These are phyloP conservation scores for Orchesella flavescens DNA, from an alignment of 2,888 invertebrate species.

Conservation along the genomic window DNA sequence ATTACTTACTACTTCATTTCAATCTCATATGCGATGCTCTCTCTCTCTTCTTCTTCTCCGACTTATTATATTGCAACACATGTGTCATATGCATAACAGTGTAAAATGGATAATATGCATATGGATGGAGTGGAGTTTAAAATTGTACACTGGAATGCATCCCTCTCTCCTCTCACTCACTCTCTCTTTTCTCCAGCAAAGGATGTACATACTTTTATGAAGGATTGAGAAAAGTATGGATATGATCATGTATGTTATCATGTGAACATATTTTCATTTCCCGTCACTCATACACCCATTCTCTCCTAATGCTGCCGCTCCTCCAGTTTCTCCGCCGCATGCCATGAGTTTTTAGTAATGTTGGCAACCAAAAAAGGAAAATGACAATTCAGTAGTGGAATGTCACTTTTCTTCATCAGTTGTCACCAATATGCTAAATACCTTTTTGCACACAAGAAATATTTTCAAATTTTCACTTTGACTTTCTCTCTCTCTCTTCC, in stretches of 20 bases:
- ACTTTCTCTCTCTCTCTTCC: neutral
- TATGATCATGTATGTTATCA: neutral
- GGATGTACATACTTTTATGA: too few relatives aligned
- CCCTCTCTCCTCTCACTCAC: neutral
- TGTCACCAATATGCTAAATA: conserved; percentile 63
- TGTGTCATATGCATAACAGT: neutral
- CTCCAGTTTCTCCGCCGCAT: neutral
- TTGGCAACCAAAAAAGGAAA: conserved; percentile 14
- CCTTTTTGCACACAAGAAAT: conserved; percentile 20
- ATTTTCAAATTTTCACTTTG: conserved; percentile 28
- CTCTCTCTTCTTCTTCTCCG: neutral
- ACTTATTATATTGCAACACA: neutral
- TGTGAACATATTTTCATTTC: conserved; percentile 56
- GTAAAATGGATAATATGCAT: neutral
- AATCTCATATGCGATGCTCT: neutral
- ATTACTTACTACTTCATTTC: neutral
- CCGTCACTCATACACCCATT: conserved; percentile 54
- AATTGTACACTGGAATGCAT: neutral
- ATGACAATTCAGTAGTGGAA: conserved; percentile 58
- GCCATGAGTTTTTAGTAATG: neutral
- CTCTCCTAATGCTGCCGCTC: neutral
- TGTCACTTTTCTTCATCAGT: conserved; percentile 65
- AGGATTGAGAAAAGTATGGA: too few relatives aligned
- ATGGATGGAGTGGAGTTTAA: neutral
- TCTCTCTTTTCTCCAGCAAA: too few relatives aligned